A percentile compares a stretch with the other conserved stretches of the same genome.
Conservation (phyloP, 2,888 invertebrate species). For the Acanthococcus lagerstroemiae region DNA sequence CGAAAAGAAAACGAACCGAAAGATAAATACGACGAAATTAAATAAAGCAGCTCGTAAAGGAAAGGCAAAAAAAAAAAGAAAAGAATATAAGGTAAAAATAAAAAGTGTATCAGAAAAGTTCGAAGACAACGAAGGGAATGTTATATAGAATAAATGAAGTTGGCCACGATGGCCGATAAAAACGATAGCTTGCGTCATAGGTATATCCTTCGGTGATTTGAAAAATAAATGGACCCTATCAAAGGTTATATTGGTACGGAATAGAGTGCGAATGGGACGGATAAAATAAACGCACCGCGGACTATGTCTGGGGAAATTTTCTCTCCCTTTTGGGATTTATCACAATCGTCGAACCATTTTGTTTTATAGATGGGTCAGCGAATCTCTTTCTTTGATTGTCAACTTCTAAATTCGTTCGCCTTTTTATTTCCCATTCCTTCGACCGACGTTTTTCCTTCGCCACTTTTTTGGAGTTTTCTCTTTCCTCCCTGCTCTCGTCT, state of each 20-base stretch:
- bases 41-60: constrained; percentile 14
- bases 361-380: constrained; percentile 30
- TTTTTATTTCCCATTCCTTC: constrained; percentile 19
- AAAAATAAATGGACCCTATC: constrained; percentile 32
- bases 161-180: constrained; percentile 27
- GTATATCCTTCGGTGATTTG: constrained; percentile 31
- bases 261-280: constrained; percentile 29
- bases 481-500: neutral
- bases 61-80: neutral
- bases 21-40: constrained; percentile 12
- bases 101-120: neutral
- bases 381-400: constrained; percentile 30
- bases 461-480: neutral
- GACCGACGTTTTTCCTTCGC: neutral
- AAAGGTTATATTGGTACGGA: constrained; percentile 30
- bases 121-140: constrained; percentile 1
- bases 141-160: constrained; percentile 28
- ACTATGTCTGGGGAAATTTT: constrained; percentile 25
- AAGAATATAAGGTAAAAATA: neutral
- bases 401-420: constrained; percentile 28
- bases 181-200: constrained; percentile 28
- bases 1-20: neutral
- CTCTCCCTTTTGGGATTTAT: constrained; percentile 29
- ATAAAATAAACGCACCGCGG: constrained; percentile 25
- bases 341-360: constrained; percentile 30